These are phyloP conservation scores for Drosophila watanabei DNA, from an alignment of 1,140 invertebrate genomes.

Conservation along the genomic window DNA sequence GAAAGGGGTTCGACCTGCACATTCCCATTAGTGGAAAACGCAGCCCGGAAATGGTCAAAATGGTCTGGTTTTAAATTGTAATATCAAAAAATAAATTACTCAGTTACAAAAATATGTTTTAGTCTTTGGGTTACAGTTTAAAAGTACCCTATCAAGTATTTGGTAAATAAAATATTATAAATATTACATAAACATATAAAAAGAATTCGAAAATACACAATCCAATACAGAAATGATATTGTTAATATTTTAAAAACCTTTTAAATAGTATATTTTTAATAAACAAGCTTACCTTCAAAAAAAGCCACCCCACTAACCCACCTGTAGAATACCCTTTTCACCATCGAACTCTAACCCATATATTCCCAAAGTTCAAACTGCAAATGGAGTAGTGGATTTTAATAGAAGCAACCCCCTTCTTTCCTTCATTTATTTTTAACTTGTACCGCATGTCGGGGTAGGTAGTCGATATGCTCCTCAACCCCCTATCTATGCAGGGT, in stretches of 20 bases:
- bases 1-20: slow-evolving; percentile 1
- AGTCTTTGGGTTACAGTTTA: neutral
- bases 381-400: neutral
- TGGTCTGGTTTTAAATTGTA: neutral
- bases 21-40: slow-evolving; percentile 8
- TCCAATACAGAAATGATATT: neutral
- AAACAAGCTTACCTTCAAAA: neutral
- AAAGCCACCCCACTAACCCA: neutral
- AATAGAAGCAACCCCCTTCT: neutral
- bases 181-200: neutral
- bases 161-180: neutral
- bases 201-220: neutral
- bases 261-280: neutral
- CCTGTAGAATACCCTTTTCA: neutral
- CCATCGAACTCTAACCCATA: neutral
- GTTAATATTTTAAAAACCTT: neutral
- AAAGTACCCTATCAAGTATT: neutral
- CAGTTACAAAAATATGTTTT: neutral
- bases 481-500: slow-evolving; percentile 32
- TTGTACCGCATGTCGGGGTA: neutral
- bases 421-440: slow-evolving; percentile 5
- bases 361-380: neutral
- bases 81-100: neutral
- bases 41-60: slow-evolving; percentile 8
- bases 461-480: slow-evolving; percentile 10